Evolutionary conservation across 2,888 invertebrate species (phyloP).

Genomic region (Eupithecia tripunctaria): DNA sequence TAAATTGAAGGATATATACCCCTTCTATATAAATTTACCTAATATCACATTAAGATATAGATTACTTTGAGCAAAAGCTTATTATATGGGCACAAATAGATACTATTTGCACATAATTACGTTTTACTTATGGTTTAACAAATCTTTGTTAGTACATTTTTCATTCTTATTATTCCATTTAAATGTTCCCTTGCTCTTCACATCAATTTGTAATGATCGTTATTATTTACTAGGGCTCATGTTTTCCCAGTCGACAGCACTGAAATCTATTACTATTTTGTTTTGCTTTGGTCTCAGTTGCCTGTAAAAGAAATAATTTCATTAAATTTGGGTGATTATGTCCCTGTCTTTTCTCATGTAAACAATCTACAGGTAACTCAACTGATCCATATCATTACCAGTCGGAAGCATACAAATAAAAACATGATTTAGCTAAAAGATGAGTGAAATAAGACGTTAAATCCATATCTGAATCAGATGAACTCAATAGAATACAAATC

Average conservation of each 20-base stretch:
- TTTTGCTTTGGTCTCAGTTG: constrained; percentile 86
- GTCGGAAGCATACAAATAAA: too few species aligned
- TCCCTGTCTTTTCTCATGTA: too few species aligned
- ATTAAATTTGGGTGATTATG: not conserved
- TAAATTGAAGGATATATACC: not conserved
- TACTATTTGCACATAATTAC: not conserved
- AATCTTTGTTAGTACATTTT: not conserved
- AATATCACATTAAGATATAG: constrained; percentile 9
- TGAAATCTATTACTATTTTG: constrained; percentile 88
- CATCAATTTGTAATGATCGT: not conserved
- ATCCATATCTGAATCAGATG: too few species aligned
- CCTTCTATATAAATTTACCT: not conserved
- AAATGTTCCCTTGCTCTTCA: not conserved
- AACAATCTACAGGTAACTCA: too few species aligned
- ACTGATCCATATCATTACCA: too few species aligned
- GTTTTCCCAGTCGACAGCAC: constrained; percentile 84
- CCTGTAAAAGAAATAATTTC: constrained; percentile 67
- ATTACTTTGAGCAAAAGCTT: not conserved
- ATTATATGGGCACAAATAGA: not conserved
- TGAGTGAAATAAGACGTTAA: too few species aligned
- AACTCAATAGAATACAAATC: too few species aligned
- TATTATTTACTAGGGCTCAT: constrained; percentile 38
- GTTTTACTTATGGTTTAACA: not conserved
- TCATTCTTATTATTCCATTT: not conserved
- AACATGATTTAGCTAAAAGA: too few species aligned